A percentile compares a stretch with the other conserved stretches of the same genome.
Evolutionary conservation across 1,140 invertebrate genomes (phyloP).

Genomic region (Lamellibrachia luymesi): DNA sequence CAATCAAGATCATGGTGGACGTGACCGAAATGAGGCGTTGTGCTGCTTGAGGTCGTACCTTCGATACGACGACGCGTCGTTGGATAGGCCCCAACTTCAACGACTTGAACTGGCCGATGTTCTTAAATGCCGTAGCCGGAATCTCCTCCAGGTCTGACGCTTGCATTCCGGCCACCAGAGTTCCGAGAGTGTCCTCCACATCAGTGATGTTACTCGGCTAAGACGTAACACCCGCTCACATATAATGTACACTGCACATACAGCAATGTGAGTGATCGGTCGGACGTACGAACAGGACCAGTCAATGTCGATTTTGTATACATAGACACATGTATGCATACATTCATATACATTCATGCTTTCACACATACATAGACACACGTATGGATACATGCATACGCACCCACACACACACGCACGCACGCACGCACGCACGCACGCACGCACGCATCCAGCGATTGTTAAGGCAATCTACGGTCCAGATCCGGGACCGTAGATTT

Average conservation of each 20-base stretch:
- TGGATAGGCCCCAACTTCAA: neutral
- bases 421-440: neutral
- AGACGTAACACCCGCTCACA: neutral
- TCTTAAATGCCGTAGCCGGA: neutral
- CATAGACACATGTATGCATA: neutral
- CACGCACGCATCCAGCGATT: neutral
- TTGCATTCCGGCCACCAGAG: neutral
- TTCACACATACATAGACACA: neutral
- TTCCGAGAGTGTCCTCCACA: neutral
- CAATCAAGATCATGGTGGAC: neutral
- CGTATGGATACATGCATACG: neutral
- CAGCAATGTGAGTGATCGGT: neutral
- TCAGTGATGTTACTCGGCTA: neutral
- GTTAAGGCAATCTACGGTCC: too few relatives aligned
- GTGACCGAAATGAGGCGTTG: neutral
- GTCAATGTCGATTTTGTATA: neutral
- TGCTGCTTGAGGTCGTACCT: neutral
- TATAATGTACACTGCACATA: neutral
- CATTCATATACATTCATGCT: neutral
- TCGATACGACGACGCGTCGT: neutral
- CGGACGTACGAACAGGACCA: neutral
- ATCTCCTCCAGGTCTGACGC: neutral
- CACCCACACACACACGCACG: neutral
- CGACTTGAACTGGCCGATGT: neutral
- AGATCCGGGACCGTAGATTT: too few relatives aligned